A percentile compares a stretch with the other conserved stretches of the same genome.
These are phyloP conservation scores for Pipra filicauda DNA, from an alignment of 2,113 vertebrate species.

Conservation along the genomic window DNA sequence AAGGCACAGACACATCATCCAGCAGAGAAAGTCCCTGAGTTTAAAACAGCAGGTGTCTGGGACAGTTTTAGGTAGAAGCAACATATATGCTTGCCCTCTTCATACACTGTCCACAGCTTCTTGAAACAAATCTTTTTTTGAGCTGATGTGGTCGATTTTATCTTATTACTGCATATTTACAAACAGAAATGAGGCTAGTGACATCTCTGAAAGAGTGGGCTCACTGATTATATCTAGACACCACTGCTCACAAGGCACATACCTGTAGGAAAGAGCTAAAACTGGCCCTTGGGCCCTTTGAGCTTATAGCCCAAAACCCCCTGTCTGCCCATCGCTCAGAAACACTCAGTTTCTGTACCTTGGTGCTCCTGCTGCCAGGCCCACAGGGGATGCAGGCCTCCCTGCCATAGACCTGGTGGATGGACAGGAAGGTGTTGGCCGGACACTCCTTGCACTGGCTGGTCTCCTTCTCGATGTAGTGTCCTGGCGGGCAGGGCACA, in stretches of 20 bases:
- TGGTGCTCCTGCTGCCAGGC: conserved; percentile 85
- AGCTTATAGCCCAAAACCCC: not conserved
- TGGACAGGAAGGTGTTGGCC: conserved; percentile 81
- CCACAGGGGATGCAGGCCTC: conserved; percentile 90
- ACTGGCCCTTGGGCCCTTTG: not conserved
- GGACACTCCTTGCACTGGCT: conserved; percentile 91
- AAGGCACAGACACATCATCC: not conserved
- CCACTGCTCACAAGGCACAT: not conserved
- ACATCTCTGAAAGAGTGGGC: not conserved
- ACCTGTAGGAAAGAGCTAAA: not conserved
- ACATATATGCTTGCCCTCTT: rapidly evolving
- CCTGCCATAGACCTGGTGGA: conserved; percentile 82
- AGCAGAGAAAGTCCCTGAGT: not conserved
- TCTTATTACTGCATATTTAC: not conserved
- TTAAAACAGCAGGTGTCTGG: not conserved
- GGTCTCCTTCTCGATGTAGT: conserved; percentile 87
- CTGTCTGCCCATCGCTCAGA: not conserved
- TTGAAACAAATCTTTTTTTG: not conserved
- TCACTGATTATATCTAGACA: not conserved
- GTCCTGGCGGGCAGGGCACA: conserved; percentile 89
- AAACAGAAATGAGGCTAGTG: not conserved
- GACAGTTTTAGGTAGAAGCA: not conserved
- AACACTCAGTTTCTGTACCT: conserved; percentile 59
- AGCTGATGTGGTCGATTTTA: not conserved
- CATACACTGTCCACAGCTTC: not conserved